Conservation (phyloP, 2,797 vertebrate species). For the Gymnoscopelus braueri region DNA sequence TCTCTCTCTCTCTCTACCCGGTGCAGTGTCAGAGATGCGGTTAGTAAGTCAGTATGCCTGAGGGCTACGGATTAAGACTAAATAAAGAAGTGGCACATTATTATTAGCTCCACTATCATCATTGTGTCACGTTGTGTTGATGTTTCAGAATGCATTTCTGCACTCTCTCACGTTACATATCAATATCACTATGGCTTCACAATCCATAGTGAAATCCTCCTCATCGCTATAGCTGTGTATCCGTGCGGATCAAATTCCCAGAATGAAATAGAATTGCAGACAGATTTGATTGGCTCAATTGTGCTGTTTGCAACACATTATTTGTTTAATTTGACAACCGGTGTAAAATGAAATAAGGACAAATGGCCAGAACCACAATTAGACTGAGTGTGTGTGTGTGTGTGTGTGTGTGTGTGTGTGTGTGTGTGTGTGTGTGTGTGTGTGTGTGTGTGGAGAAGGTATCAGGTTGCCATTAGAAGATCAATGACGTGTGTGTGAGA, state of each 20-base stretch:
- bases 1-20: constrained; percentile 56
- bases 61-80: constrained; percentile 62
- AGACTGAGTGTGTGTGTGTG: constrained; percentile 24
- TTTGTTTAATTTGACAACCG: constrained; percentile 16
- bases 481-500: constrained; percentile 51
- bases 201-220: constrained; percentile 1
- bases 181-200: not conserved
- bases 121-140: too few species aligned
- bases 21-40: constrained; percentile 79
- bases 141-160: too few species aligned
- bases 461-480: constrained; percentile 55
- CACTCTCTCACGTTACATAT: not conserved
- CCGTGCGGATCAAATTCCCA: not conserved
- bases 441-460: constrained; percentile 6
- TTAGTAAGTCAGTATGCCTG: constrained; percentile 82
- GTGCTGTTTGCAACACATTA: constrained; percentile 7
- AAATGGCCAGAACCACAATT: constrained; percentile 47
- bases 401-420: not conserved
- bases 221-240: not conserved
- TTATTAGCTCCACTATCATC: constrained; percentile 20
- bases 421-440: constrained; percentile 2
- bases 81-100: constrained; percentile 59
- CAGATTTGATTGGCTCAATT: constrained; percentile 4
- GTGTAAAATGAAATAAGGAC: constrained; percentile 4
- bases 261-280: constrained; percentile 10